Evolutionary conservation across 2,888 invertebrate species (phyloP).

Genomic region (Crioceris asparagi): DNA sequence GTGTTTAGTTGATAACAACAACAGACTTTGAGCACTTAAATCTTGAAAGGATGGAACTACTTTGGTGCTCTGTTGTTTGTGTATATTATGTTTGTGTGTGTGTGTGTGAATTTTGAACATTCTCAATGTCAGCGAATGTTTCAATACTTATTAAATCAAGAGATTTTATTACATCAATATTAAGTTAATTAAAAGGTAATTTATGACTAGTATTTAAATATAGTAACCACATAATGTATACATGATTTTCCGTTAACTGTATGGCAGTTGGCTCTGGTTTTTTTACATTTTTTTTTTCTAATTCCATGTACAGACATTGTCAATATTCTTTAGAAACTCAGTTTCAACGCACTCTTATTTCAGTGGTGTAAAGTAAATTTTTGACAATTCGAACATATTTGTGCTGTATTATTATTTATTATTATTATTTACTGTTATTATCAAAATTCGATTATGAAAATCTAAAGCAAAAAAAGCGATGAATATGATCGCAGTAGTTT

Average conservation of each 20-base stretch:
- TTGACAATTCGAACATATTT: no score
- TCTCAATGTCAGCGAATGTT: conserved; percentile 17
- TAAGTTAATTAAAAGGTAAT: conserved; percentile 33
- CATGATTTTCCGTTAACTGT: conserved; percentile 21
- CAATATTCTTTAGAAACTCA: neutral
- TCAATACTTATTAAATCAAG: conserved; percentile 20
- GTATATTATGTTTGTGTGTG: no score
- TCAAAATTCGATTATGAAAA: no score
- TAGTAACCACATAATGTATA: conserved; percentile 35
- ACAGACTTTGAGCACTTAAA: conserved; percentile 27
- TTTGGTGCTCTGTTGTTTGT: conserved; percentile 25
- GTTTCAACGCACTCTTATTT: conserved; percentile 3
- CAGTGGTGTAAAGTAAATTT: neutral
- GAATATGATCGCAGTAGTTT: no score
- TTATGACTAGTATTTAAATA: conserved; percentile 37
- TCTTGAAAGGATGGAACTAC: no score
- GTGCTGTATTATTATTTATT: no score
- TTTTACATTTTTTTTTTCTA: conserved; percentile 5
- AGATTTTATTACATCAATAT: conserved; percentile 29
- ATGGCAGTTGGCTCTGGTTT: conserved; percentile 13
- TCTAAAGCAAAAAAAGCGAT: no score
- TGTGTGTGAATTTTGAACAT: no score
- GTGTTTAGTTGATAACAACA: conserved; percentile 14
- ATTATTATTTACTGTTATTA: no score
- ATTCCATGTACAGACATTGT: no score